Evolutionary conservation across 2,797 vertebrate genomes (phyloP), one percentile per base, ranked within the genome.

Genomic region (Acrocephalus scirpaceus): DNA sequence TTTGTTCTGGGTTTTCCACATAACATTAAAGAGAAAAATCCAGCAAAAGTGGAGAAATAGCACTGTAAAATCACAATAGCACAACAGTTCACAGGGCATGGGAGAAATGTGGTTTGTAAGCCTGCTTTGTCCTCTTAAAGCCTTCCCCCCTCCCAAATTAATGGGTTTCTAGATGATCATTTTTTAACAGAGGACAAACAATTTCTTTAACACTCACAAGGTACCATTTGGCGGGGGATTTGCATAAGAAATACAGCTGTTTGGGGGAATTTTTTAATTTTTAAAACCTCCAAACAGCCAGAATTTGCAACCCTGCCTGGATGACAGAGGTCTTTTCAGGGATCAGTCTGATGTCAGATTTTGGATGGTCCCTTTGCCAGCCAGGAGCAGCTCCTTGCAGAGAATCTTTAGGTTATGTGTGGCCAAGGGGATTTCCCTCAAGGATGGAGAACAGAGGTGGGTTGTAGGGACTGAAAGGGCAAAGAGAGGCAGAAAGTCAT

Each of bases 1-100:
- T 95, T 91, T 91, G 85, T 91, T 91, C 70, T 47, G 76, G 85
- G 70, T 76, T 93, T 94, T 92, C 83, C 76, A 90, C 48, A 19
- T 40, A 79, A 36, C 12, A 4, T 61, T 70, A 71, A 73, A 61
- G 70, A 90, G 76, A 66, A 94, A 93, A 95, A 76, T 67, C 83
- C 83, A 54, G 64, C 29, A 51, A 36, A 86, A 93, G 60, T 21
- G 50, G n/a, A 67, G 65, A 84, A 93, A 64, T 26, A 84, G 56
- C 65, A 40, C 50, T 58, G 61, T 45, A 73, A 86, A 88, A 88
- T 56, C 44, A 64, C 76, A 81, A 27, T 0, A 75, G 54, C 51
- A 57, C 40, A 58, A 15, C 1, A 84, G 79, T 54, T 69, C n/a
- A 54, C 56, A 64, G 71, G 77, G 79, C 71, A 66, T 0, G 3